Evolutionary conservation across 2,113 vertebrate species (phyloP).

Genomic region (Raphicerus campestris): DNA sequence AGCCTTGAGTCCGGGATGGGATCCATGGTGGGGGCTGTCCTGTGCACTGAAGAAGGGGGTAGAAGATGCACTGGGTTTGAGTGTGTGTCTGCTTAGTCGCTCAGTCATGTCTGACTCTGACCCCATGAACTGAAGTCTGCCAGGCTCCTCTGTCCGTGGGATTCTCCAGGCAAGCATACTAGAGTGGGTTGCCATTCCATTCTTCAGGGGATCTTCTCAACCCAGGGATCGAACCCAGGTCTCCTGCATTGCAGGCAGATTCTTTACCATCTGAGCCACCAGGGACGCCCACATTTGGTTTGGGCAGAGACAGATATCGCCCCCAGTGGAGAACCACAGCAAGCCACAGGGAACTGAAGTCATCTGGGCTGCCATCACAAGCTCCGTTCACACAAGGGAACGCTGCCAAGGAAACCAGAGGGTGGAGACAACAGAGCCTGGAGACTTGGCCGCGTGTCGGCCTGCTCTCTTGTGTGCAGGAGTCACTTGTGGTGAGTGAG

Average conservation of each 20-base stretch:
- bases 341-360: not conserved
- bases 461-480: fast-evolving
- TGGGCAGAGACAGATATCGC: not conserved
- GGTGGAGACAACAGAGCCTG: fast-evolving
- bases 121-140: not conserved
- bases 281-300: not conserved
- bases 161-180: not conserved
- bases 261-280: not conserved
- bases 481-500: too few relatives aligned
- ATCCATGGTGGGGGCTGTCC: fast-evolving
- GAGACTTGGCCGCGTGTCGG: fast-evolving
- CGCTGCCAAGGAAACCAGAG: too few relatives aligned
- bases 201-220: not conserved
- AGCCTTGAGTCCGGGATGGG: fast-evolving
- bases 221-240: not conserved
- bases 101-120: not conserved
- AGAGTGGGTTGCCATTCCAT: not conserved
- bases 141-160: not conserved
- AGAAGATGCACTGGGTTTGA: not conserved
- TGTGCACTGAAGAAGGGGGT: not conserved
- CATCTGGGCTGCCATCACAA: not conserved
- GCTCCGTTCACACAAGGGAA: not conserved
- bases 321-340: not conserved
- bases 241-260: not conserved
- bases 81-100: not conserved